Conservation (phyloP, 2,888 invertebrate species). For the Lasioglossum malachurum region DNA sequence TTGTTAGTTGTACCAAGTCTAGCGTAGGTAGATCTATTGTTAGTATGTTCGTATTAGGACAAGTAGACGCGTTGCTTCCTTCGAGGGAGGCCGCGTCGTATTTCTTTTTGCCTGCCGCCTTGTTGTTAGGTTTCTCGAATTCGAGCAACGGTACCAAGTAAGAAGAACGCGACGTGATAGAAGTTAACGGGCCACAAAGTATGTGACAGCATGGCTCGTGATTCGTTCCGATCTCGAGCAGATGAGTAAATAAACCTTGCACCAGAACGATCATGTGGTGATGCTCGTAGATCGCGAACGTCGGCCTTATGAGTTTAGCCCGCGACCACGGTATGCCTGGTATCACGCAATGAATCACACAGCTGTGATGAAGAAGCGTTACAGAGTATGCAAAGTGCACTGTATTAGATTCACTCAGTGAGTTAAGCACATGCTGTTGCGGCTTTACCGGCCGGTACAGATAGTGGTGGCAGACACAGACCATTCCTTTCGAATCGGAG, state of each 20-base stretch:
- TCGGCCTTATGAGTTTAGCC: constrained; percentile 91
- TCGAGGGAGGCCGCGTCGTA: constrained; percentile 40
- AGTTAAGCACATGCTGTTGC: constrained; percentile 83
- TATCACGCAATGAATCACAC: constrained; percentile 93
- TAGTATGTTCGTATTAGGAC: constrained; percentile 61
- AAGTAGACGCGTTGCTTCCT: constrained; percentile 32
- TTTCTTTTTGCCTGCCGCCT: constrained; percentile 82
- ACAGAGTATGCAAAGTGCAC: constrained; percentile 95
- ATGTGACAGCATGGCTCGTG: constrained; percentile 95
- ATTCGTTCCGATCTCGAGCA: constrained; percentile 92
- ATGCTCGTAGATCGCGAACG: constrained; percentile 91
- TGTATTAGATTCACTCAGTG: constrained; percentile 86
- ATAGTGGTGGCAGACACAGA: constrained; percentile 93
- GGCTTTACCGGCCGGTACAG: constrained; percentile 90
- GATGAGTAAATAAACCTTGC: constrained; percentile 93
- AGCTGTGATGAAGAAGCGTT: constrained; percentile 93
- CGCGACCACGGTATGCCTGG: constrained; percentile 92
- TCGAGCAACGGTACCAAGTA: constrained; percentile 89
- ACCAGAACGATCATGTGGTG: constrained; percentile 93
- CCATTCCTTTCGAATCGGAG: constrained; percentile 90
- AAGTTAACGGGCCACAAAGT: constrained; percentile 87
- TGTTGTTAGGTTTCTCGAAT: constrained; percentile 75
- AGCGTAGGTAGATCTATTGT: constrained; percentile 90
- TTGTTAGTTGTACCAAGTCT: constrained; percentile 89
- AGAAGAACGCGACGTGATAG: constrained; percentile 86